Base-by-base conservation (phyloP, 2,797 vertebrate species). In the Gymnothorax javanicus region DNA sequence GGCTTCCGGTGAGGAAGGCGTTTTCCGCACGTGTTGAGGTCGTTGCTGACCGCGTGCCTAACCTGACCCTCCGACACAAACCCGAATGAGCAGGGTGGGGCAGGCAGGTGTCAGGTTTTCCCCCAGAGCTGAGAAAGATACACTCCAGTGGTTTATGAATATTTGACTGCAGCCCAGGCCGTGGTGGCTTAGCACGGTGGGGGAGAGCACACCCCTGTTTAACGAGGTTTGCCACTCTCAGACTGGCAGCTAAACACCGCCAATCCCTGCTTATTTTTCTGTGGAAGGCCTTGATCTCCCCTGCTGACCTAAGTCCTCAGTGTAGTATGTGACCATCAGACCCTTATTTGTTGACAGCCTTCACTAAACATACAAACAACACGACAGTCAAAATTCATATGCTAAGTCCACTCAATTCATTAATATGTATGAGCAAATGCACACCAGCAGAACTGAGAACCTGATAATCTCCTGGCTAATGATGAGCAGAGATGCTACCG, bases 91-190 rank as follows among this genome's bases (percentile, higher is more conserved):
- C 33, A 33, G 50, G 75, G 62, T 60, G 67, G 27, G 8, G 60
- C 8, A 5, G 27, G 9, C 12, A 25, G 83, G 88, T 88, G 86
- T 90, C 85, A 83, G 56, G 87, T 91, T 91, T 71, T 25, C 50
- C 87, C 87, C 87, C 52, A 52, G 86, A 88, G 84, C 71, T 59
- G 84, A 12, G 59, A 23, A 27, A 84, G 83, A 50, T 54, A 86
- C 20, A 2, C 23, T 27, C 33, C 54, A 7, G 59, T 4, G 50
- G 17, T 9, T 75, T 43, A 84, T 88, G 50, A 88, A 86, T 88
- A 88, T 83, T 88, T 86, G 57, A 88, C 67, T 58, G 54, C 6
- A 5, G 3, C 43, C 67, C 20, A 58, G n/a, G 27, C 12, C 27
- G 27, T 27, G 43, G 60, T 7, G 57, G 17, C 23, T 25, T 8